These are phyloP conservation scores for Machimus rusticus DNA, from an alignment of 2,888 invertebrate species.

Conservation along the genomic window DNA sequence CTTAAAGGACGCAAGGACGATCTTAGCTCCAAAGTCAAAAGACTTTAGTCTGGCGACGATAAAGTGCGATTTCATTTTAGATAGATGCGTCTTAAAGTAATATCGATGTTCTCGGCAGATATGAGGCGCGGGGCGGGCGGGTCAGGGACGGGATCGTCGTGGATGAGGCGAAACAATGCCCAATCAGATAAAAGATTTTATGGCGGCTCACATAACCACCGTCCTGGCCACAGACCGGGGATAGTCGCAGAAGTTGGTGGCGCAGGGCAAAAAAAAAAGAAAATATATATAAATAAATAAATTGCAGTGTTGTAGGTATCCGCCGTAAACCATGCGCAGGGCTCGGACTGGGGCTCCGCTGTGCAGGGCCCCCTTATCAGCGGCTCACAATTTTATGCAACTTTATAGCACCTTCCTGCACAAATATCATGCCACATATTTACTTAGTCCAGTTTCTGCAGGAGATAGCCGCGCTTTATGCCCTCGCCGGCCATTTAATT, in stretches of 20 bases:
- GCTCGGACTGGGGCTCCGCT: neutral
- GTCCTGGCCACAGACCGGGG: neutral
- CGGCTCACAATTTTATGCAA: neutral
- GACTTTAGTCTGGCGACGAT: conserved; percentile 1
- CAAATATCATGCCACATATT: conserved; percentile 5
- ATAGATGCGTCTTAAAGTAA: conserved; percentile 25
- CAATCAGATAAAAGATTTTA: conserved; percentile 3
- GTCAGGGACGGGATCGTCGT: neutral
- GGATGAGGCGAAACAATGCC: conserved; percentile 14
- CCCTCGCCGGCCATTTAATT: neutral
- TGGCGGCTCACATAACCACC: conserved; percentile 1
- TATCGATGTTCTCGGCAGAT: neutral
- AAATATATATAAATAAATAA: too few relatives aligned
- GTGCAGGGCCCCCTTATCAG: neutral
- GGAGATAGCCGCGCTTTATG: conserved; percentile 2
- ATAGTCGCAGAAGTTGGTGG: neutral
- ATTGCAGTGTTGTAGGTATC: neutral
- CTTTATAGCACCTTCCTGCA: conserved; percentile 19
- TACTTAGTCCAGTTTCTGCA: conserved; percentile 5
- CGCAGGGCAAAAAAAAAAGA: neutral
- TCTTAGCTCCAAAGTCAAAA: neutral
- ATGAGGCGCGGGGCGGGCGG: neutral
- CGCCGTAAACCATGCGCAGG: neutral
- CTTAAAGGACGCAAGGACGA: conserved; percentile 23
- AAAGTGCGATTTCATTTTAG: conserved; percentile 27